Percentiles rank a stretch among this genome's conserved stretches.
phyloP scores from a whole-genome alignment of 2,888 invertebrate genomes.

The Standfussiana lucernea region DNA sequence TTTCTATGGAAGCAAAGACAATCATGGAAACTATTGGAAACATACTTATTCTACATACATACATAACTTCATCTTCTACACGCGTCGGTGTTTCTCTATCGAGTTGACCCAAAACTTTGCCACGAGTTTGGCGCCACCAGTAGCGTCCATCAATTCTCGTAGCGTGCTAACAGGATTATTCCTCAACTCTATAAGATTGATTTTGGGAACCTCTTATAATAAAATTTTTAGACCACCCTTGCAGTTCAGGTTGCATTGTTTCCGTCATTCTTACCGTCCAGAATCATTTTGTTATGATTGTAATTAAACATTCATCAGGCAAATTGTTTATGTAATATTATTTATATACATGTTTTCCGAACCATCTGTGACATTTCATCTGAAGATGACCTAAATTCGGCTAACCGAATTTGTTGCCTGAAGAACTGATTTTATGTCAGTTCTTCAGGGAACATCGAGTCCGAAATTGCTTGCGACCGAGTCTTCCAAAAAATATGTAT shows the following conservation, averaged over 20 bases:
- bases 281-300: neutral
- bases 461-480: slow-evolving; percentile 22
- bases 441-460: neutral
- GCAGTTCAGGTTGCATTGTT: neutral
- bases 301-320: neutral
- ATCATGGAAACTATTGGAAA: slow-evolving; percentile 6
- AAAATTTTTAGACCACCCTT: neutral
- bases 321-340: neutral
- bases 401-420: neutral
- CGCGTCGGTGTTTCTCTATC: neutral
- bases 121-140: neutral
- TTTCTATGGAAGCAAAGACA: slow-evolving; percentile 12
- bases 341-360: neutral
- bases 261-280: neutral
- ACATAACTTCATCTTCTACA: neutral
- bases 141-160: neutral
- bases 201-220: neutral
- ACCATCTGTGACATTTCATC: neutral
- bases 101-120: neutral
- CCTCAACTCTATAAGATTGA: neutral
- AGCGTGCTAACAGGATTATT: neutral
- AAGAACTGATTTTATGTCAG: too few species aligned
- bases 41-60: neutral
- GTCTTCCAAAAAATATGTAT: slow-evolving; percentile 24
- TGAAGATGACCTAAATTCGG: neutral